These are phyloP conservation scores for Himalopsyche tibetana DNA, from an alignment of 2,888 invertebrate genomes.

Conservation along the genomic window DNA sequence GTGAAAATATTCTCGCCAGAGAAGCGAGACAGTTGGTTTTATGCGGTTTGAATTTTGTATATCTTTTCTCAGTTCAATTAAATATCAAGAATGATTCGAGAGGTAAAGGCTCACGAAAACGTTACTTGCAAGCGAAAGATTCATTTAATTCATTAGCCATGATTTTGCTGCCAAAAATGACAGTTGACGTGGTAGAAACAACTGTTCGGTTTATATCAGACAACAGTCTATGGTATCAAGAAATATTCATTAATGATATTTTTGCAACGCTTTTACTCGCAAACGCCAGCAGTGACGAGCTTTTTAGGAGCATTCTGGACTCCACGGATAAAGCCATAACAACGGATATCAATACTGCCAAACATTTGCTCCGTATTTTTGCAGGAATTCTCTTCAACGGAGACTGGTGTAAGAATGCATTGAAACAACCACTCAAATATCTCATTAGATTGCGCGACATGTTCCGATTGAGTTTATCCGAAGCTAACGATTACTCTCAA, in stretches of 20 bases:
- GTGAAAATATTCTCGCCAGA: not conserved
- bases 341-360: constrained; percentile 4
- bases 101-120: constrained; percentile 39
- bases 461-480: constrained; percentile 72
- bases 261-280: constrained; percentile 18
- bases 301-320: constrained; percentile 45
- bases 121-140: constrained; percentile 36
- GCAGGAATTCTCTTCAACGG: constrained; percentile 70
- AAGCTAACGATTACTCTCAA: constrained; percentile 68
- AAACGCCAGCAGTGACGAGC: constrained; percentile 21
- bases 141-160: constrained; percentile 8
- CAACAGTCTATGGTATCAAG: constrained; percentile 37
- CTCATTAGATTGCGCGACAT: constrained; percentile 74
- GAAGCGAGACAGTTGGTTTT: constrained; percentile 32
- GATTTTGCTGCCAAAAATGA: not conserved
- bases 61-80: constrained; percentile 45
- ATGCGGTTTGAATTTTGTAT: constrained; percentile 45
- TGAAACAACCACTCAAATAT: constrained; percentile 72
- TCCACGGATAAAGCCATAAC: constrained; percentile 29
- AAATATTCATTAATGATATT: constrained; percentile 45
- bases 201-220: constrained; percentile 19
- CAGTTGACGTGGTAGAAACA: not conserved
- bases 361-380: constrained; percentile 36
- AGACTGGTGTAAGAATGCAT: constrained; percentile 72
- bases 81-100: constrained; percentile 39